Evolutionary conservation across 2,888 invertebrate species (phyloP).

Genomic region (Ferrisia virgata): DNA sequence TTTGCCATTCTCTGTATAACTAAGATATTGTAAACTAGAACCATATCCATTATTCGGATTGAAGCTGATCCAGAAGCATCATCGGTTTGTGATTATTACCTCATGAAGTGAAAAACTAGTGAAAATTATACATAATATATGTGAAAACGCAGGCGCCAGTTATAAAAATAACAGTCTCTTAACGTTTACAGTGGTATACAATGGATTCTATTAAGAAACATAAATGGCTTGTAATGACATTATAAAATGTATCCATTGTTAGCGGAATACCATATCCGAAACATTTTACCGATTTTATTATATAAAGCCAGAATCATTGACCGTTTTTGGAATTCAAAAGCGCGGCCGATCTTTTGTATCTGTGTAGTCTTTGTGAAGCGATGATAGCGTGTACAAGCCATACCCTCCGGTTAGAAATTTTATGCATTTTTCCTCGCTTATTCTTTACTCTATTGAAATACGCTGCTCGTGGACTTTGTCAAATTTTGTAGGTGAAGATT

Average conservation of each 20-base stretch:
- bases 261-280: constrained; percentile 1
- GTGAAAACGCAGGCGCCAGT: background rate
- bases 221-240: constrained; percentile 32
- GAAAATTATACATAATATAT: background rate
- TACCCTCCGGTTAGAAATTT: background rate
- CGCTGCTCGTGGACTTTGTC: constrained; percentile 21
- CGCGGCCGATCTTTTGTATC: constrained; percentile 18
- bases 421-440: background rate
- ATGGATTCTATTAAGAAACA: constrained; percentile 27
- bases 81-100: background rate
- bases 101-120: background rate
- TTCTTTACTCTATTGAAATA: background rate
- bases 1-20: background rate
- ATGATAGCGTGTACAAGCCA: background rate
- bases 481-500: constrained; percentile 19
- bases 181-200: background rate
- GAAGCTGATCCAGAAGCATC: background rate
- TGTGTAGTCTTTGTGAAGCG: constrained; percentile 2
- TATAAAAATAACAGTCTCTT: constrained; percentile 1
- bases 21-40: background rate
- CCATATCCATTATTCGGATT: background rate
- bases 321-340: background rate
- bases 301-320: constrained; percentile 11
- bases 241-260: constrained; percentile 16
- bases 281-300: background rate